Base-by-base conservation (phyloP, 2,888 invertebrate genomes). In the Campoplex capitator region DNA sequence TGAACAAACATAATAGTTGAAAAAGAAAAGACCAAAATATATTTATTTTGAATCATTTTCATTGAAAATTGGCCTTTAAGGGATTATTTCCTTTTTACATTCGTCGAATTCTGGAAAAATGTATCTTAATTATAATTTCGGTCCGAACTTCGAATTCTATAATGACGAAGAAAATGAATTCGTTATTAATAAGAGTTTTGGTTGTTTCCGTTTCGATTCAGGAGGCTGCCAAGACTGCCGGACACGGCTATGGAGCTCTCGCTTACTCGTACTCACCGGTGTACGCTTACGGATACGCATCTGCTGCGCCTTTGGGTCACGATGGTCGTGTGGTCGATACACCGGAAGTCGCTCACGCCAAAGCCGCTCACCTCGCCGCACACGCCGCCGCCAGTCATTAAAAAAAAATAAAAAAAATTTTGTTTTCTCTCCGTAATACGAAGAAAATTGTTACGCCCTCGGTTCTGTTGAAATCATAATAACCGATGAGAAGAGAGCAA, bases 271-370 rank as follows among this genome's bases (percentile, higher is more conserved):
- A 91, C 18, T 78, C 90, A 8, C 91, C 92, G 42, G 73, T 90
- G 65, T 93, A 94, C 83, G 90, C 92, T 73, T 92, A 93, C 76
- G 92, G 91, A 45, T 92, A 92, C 84, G 80, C 67, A 8, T 71
- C 85, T 23, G 78, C 78, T 48, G 93, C 93, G 62, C 93, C 93
- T 45, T 89, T 93, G n/a, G 93, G 93, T 48, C 90, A 89, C 54
- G 93, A 92, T 56, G 93, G 93, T n/a, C 89, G 91, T 18, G 92
- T 93, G 7, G 83, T 92, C 74, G 94, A 94, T 89, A 94, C 93
- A 67, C 93, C 94, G 67, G 94, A 94, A 88, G 93, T 94, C 23
- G 92, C 93, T 48, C 92, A 92, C 74, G 93, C 94, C 79, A 93
- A 93, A 88, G 93, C 92, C 45, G 91, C 91, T 68, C 93, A 93